phyloP scores from a whole-genome alignment of 2,797 vertebrate species.

The Schizopygopsis malacanthus region DNA sequence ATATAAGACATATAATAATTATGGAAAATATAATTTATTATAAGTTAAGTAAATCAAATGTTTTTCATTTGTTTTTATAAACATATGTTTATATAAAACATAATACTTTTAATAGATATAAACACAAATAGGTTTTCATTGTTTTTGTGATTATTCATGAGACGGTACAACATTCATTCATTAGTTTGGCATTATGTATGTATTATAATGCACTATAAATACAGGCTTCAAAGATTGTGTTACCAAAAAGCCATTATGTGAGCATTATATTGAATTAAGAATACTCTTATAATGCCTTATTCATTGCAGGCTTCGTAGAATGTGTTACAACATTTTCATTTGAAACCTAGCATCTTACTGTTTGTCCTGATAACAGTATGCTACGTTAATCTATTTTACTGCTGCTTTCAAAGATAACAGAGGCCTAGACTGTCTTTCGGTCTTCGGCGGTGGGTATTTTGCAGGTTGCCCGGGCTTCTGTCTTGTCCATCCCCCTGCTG shows the following conservation, averaged over 20 bases:
- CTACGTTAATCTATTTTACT: background rate
- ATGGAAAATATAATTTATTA: background rate
- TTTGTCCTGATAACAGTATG: background rate
- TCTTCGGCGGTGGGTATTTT: constrained; percentile 64
- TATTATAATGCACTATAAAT: background rate
- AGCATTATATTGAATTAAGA: background rate
- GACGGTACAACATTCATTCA: too few relatives aligned
- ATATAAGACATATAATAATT: background rate
- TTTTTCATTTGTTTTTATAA: background rate
- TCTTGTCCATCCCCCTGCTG: constrained; percentile 84
- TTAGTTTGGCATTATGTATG: background rate
- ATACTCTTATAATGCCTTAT: too few relatives aligned
- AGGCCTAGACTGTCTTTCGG: constrained; percentile 35
- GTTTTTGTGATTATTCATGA: background rate
- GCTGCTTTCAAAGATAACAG: constrained; percentile 31
- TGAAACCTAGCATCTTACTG: background rate
- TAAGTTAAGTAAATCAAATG: background rate
- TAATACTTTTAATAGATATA: background rate
- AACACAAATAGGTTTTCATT: background rate
- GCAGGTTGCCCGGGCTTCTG: constrained; percentile 80
- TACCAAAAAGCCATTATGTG: background rate
- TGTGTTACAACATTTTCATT: background rate
- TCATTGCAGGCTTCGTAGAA: background rate
- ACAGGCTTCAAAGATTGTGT: background rate
- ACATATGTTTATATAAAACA: background rate